A percentile compares a stretch with the other conserved stretches of the same genome.
phyloP scores from a whole-genome alignment of 2,888 invertebrate species.

The Lasioglossum morio region DNA sequence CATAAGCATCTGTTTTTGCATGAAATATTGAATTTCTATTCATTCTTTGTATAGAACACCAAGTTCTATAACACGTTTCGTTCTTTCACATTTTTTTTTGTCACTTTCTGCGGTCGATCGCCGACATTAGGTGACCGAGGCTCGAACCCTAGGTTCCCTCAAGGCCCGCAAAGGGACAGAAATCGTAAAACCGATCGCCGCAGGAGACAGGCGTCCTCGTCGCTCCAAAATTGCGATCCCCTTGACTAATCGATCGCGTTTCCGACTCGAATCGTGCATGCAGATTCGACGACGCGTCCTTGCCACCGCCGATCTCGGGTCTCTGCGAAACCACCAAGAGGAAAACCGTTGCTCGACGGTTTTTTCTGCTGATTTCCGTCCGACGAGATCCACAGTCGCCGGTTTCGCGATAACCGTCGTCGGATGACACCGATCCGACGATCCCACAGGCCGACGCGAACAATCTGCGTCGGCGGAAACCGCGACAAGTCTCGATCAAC shows the following conservation, averaged over 20 bases:
- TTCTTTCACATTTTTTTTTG: neutral
- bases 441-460: neutral
- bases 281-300: slow-evolving; percentile 35
- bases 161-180: neutral
- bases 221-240: slow-evolving; percentile 2
- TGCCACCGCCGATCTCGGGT: slow-evolving; percentile 26
- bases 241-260: slow-evolving; percentile 29
- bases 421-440: slow-evolving; percentile 59
- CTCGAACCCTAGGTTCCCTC: neutral
- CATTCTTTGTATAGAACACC: neutral
- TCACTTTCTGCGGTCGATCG: neutral
- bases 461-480: slow-evolving; percentile 35
- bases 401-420: slow-evolving; percentile 29
- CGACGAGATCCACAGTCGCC: slow-evolving; percentile 4
- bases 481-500: neutral
- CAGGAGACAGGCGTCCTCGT: neutral
- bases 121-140: neutral
- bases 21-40: neutral
- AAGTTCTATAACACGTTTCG: neutral
- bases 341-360: neutral
- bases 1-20: neutral
- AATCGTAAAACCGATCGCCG: neutral
- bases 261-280: slow-evolving; percentile 15
- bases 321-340: neutral
- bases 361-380: slow-evolving; percentile 16